phyloP scores from a whole-genome alignment of 2,797 vertebrate species.

The Petrocephalus schoutedeni region DNA sequence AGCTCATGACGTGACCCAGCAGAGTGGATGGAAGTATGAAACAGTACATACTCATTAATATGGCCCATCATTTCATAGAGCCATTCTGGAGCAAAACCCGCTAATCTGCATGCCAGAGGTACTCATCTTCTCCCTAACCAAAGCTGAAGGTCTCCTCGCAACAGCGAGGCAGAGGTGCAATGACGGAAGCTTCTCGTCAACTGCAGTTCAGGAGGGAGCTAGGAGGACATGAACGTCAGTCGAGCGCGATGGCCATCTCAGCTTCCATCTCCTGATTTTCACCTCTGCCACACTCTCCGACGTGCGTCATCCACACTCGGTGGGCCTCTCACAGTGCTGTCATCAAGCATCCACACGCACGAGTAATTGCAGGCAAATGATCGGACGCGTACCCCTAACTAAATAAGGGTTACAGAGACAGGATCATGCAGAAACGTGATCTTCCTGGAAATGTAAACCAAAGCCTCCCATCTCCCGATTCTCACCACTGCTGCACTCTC shows the following conservation, averaged over 20 bases:
- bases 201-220: neutral
- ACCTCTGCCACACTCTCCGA: neutral
- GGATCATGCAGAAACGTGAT: neutral
- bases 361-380: neutral
- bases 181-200: neutral
- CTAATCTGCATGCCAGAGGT: neutral
- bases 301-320: neutral
- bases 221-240: neutral
- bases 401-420: neutral
- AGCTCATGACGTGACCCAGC: neutral
- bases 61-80: neutral
- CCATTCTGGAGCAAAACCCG: neutral
- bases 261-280: neutral
- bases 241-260: neutral
- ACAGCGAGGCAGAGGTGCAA: neutral
- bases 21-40: neutral
- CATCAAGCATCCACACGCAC: neutral
- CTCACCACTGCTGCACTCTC: neutral
- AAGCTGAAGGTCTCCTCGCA: neutral
- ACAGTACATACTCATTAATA: neutral
- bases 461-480: neutral
- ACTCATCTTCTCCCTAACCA: neutral
- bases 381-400: neutral
- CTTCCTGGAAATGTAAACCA: neutral
- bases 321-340: neutral